A percentile compares a stretch with the other conserved stretches of the same genome.
phyloP scores from a whole-genome alignment of 2,797 vertebrate species.

The Clarias platycephalus region DNA sequence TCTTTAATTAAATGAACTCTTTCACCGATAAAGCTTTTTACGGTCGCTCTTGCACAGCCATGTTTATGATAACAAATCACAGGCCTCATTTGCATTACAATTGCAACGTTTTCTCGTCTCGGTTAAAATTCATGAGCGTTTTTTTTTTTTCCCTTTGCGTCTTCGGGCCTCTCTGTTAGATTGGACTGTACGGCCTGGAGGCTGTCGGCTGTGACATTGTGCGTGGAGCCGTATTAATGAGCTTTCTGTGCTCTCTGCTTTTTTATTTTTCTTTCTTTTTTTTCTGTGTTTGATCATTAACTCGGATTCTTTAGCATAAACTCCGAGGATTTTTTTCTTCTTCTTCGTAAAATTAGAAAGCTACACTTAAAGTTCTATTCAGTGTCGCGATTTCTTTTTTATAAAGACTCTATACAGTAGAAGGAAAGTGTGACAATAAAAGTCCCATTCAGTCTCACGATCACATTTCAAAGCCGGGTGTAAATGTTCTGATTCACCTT shows the following conservation, averaged over 20 bases:
- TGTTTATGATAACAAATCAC: conserved; percentile 59
- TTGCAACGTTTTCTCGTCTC: conserved; percentile 41
- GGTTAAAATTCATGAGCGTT: conserved; percentile 58
- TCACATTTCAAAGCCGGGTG: background rate
- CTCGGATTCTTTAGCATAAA: background rate
- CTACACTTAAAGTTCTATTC: background rate
- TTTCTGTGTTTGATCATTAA: background rate
- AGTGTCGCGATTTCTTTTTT: background rate
- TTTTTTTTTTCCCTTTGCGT: conserved; percentile 12
- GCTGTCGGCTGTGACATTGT: conserved; percentile 24
- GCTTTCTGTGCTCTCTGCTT: background rate
- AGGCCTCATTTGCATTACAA: conserved; percentile 60
- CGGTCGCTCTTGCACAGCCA: conserved; percentile 55
- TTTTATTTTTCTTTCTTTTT: background rate
- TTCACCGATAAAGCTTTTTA: conserved; percentile 62
- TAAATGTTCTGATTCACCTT: background rate
- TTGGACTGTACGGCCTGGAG: conserved; percentile 39
- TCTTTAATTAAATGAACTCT: conserved; percentile 74
- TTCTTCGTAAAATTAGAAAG: too few relatives aligned
- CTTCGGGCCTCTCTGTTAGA: conserved; percentile 43
- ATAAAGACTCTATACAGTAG: background rate
- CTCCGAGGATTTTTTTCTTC: too few relatives aligned
- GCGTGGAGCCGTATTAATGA: background rate
- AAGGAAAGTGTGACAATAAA: background rate
- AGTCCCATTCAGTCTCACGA: too few relatives aligned